Base-by-base conservation (phyloP, 2,797 vertebrate species). In the Varecia variegata region DNA sequence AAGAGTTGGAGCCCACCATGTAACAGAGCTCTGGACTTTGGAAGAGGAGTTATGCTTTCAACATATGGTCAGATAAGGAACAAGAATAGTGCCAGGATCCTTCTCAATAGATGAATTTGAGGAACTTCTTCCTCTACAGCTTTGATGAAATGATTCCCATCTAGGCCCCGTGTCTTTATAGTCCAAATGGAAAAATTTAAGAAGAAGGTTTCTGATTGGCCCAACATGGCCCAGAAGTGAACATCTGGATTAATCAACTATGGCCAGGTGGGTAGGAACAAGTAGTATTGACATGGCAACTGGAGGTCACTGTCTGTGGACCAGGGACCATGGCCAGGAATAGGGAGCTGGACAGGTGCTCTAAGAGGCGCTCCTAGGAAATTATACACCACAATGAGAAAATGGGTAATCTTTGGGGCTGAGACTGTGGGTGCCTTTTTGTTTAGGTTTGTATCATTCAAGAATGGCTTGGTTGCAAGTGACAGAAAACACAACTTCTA, bases 141-240 rank as follows among this genome's bases (percentile, higher is more conserved):
- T 86, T 52, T 68, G 68, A 93, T 52, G 50, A 50, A 86, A 40
- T 76, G 32, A 38, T 68, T 73, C 74, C 58, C 38, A 68, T 47
- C 32, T 45, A 47, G 38, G 38, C 18, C 65, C n/a, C 65, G 5
- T 90, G 25, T 50, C 21, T 38, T 65, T 43, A 40, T 25, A 91
- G n/a, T 73, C 77, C 15, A 47, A 70, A 79, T 12, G 12, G 73
- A 93, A 58, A 83, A 43, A 35, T 77, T 90, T 82, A 73, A 71
- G 38, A 74, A 54, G 17, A 93, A 7, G 18, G 14, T 38, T 79
- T 79, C 70, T 91, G 52, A 74, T 47, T 76, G 87, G 14, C 30
- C 38, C 70, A 96, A 6, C 21, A 7, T 60, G 54, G 30, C 4
- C 7, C 2, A 27, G 20, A 25, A 76, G 43, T 40, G 60, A 87